Evolutionary conservation across 2,113 vertebrate genomes (phyloP).

Genomic region (Sus scrofa): DNA sequence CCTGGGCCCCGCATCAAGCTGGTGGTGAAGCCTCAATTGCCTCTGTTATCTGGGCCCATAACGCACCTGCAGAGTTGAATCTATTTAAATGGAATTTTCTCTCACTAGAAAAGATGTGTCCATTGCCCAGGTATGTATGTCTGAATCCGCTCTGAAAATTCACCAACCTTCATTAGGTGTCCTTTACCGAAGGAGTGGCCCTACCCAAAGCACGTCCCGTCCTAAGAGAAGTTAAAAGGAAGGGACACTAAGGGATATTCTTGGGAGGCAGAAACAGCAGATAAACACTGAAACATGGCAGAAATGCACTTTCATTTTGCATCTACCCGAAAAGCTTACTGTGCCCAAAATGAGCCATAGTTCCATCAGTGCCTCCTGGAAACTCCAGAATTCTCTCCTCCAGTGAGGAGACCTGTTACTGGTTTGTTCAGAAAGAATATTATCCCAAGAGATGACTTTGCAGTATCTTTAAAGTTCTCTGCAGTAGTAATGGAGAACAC

Average conservation of each 20-base stretch:
- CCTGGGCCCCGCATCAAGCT: neutral
- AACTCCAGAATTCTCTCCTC: neutral
- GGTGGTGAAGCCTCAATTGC: neutral
- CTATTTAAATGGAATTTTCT: neutral
- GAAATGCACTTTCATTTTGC: neutral
- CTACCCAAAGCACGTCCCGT: neutral
- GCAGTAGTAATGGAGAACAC: neutral
- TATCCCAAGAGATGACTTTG: neutral
- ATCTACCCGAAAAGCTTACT: neutral
- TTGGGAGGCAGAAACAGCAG: neutral
- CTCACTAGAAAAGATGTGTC: neutral
- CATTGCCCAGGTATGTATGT: neutral
- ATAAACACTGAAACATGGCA: neutral
- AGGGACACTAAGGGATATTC: neutral
- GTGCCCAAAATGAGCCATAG: neutral
- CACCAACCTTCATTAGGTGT: neutral
- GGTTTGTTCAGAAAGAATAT: neutral
- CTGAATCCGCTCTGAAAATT: constrained; percentile 10
- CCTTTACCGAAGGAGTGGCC: neutral
- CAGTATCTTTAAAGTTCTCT: neutral
- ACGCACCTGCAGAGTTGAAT: neutral
- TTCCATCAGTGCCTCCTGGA: neutral
- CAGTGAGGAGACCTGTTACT: neutral
- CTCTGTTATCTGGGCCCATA: neutral
- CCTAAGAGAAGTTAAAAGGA: neutral